Evolutionary conservation across 2,888 invertebrate genomes (phyloP), one percentile per base, ranked within the genome.

Genomic region (Beris chalybata): DNA sequence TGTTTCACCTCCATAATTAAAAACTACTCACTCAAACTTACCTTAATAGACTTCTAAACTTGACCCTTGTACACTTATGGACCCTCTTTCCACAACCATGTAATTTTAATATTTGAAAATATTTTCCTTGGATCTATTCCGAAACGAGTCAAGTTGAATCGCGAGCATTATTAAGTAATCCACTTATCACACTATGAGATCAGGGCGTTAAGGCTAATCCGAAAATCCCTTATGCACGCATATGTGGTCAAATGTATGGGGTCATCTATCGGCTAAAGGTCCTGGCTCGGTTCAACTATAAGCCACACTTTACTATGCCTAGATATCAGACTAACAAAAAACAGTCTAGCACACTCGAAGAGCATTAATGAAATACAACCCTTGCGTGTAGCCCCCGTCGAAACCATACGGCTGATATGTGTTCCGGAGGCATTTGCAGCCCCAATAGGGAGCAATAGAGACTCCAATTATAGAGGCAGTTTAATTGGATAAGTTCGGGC

Each of bases 151-250:
- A 63, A 63, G 52, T 38, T 67, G 67, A 67, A 59, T 59, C 43
- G 31, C 45, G 48, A 15, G 29, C 48, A 58, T 67, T 67, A 67
- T 67, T 67, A 67, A 64, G 64, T 67, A 67, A 67, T 67, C 64
- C 64, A 59, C 67, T 67, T 67, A 67, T 67, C 67, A 53, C 38
- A n/a, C 53, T 31, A 32, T 58, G 15, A 15, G 43, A 67, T 67
- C 67, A 15, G 67, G 67, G 67, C 64, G 67, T 67, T 64, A 67
- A 64, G 56, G 47, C 52, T 52, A 66, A 66, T 66, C 58, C 58
- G 57, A 53, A 66, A 66, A 66, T 66, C 43, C n/a, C 66, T 58
- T 53, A 65, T 50, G 38, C 66, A 66, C 66, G 66, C 58, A 66
- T 31, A 53, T 22, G 38, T 48, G 38, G 38, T 38, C 38, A 7